Conservation (phyloP, 1,140 invertebrate genomes). For the Patella vulgata region DNA sequence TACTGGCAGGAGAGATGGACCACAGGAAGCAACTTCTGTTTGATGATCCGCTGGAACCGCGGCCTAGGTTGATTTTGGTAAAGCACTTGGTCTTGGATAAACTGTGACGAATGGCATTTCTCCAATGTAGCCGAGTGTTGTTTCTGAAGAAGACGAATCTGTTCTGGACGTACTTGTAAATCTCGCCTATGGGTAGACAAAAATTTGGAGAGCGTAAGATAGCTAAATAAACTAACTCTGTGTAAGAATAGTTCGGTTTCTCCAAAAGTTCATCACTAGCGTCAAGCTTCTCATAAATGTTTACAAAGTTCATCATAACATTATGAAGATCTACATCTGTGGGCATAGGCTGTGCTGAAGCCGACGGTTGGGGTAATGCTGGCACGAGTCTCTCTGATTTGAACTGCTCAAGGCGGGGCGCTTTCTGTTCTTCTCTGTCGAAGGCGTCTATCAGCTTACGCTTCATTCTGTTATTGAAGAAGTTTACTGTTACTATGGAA, state of each 20-base stretch:
- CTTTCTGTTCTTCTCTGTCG: too few relatives aligned
- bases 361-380: too few relatives aligned
- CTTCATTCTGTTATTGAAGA: too few relatives aligned
- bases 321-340: conserved; percentile 28
- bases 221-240: conserved; percentile 49
- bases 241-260: conserved; percentile 54
- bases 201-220: conserved; percentile 48
- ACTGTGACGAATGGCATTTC: conserved; percentile 53
- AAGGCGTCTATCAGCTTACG: too few relatives aligned
- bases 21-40: conserved; percentile 32
- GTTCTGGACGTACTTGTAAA: conserved; percentile 49
- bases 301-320: conserved; percentile 47
- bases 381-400: too few relatives aligned
- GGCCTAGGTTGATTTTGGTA: conserved; percentile 42
- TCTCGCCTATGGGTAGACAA: conserved; percentile 48
- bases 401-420: too few relatives aligned
- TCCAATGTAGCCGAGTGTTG: conserved; percentile 45
- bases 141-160: conserved; percentile 45
- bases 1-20: conserved; percentile 35
- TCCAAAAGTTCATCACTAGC: conserved; percentile 16
- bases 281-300: conserved; percentile 43
- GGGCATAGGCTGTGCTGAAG: too few relatives aligned
- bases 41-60: conserved; percentile 11
- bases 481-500: too few relatives aligned
- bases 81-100: conserved; percentile 55